Evolutionary conservation across 1,140 invertebrate species (phyloP).

Genomic region (Sitophilus oryzae): DNA sequence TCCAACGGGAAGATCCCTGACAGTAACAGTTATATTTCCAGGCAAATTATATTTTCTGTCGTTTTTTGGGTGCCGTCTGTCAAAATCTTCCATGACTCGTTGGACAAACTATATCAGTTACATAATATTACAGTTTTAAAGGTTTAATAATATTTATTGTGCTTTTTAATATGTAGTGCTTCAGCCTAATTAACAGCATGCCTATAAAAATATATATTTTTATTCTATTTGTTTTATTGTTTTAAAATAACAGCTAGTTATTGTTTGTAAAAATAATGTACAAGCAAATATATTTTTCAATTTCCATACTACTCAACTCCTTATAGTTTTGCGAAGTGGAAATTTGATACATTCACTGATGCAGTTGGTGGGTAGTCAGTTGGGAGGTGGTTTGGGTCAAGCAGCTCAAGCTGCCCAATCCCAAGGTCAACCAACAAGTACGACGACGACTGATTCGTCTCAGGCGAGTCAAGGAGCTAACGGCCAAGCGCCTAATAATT

Average conservation of each 20-base stretch:
- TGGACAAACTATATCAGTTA: too few relatives aligned
- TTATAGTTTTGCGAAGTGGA: slow-evolving; percentile 39
- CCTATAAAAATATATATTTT: too few relatives aligned
- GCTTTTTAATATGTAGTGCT: too few relatives aligned
- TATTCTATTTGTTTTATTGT: too few relatives aligned
- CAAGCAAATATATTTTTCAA: slow-evolving; percentile 2
- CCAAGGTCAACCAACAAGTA: slow-evolving; percentile 16
- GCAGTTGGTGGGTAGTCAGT: slow-evolving; percentile 44
- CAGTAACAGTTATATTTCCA: too few relatives aligned
- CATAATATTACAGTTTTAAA: too few relatives aligned
- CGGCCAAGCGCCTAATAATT: slow-evolving; percentile 23
- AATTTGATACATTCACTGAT: slow-evolving; percentile 52
- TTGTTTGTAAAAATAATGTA: neutral
- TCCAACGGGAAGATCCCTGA: too few relatives aligned
- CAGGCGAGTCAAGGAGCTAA: slow-evolving; percentile 18
- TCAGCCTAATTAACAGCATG: too few relatives aligned
- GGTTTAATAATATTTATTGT: too few relatives aligned
- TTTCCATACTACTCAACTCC: neutral
- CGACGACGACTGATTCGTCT: slow-evolving; percentile 18
- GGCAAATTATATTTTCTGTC: too few relatives aligned
- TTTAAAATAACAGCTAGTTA: neutral
- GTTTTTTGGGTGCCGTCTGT: too few relatives aligned
- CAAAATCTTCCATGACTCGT: too few relatives aligned
- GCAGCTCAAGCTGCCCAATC: slow-evolving; percentile 4
- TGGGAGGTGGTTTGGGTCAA: slow-evolving; percentile 10